Base-by-base conservation (phyloP, 2,797 vertebrate species). In the Ara ararauna region DNA sequence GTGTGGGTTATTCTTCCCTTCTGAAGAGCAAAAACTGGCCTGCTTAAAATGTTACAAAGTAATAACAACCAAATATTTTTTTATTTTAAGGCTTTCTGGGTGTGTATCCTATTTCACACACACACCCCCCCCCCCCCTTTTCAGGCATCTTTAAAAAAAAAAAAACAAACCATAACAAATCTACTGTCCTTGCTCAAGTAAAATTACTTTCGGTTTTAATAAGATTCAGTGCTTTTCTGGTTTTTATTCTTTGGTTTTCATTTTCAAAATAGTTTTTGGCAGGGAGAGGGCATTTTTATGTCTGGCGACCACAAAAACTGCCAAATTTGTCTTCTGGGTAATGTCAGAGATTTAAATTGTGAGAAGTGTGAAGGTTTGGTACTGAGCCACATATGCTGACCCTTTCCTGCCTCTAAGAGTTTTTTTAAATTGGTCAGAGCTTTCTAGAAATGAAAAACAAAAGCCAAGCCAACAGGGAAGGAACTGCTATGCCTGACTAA, bases 391-490 rank as follows among this genome's bases (percentile, higher is more conserved):
- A 11, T 32, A 29, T 2, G 45, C 85, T 91, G 71, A 93, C 83
- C 90, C 72, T 56, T 95, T 85, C 90, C 71, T 80, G 38, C 51
- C 58, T 88, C 22, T 81, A 87, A 80, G 70, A 87, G 61, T 89
- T 89, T 87, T 83, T 83, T 92, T 81, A 71, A 80, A 44, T 66
- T 85, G 75, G 48, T 89, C 54, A 86, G 67, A 86, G 89, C 72
- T 91, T 94, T 97, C 58, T 62, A 61, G 90, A 95, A 95, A 91
- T 62, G 21, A 83, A 96, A 96, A 97, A 84, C 76, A 85, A 71
- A 90, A 86, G 56, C 32, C 61, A 86, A 87, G 51, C 90, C 71
- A 85, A 40, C 7, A 53, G 56, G 20, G 56, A 24, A 89, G 62
- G 88, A 83, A 21, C 38, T 73, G 22, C 38, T 90, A 5, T 45